Conservation (phyloP, 2,113 vertebrate genomes). For the Rostratula benghalensis region DNA sequence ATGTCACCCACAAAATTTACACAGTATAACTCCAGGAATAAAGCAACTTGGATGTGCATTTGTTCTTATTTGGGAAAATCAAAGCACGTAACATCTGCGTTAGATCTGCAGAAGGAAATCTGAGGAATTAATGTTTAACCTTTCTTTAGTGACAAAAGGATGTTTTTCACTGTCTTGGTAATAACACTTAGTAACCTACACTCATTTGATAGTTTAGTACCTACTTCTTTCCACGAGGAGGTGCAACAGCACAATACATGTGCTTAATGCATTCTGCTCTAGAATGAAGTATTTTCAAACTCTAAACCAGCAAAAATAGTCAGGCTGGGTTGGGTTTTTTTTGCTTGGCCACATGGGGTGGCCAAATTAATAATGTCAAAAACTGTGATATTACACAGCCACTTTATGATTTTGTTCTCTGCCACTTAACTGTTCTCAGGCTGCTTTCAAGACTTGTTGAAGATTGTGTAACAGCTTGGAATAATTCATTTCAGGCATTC, state of each 20-base stretch:
- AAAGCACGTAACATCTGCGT: not conserved
- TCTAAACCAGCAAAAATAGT: not conserved
- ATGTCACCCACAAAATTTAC: not conserved
- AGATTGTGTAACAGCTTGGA: not conserved
- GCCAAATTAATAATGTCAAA: not conserved
- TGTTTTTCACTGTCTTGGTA: not conserved
- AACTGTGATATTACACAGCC: not conserved
- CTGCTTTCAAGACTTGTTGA: not conserved
- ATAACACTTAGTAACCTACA: not conserved
- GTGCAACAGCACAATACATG: not conserved
- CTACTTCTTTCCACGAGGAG: not conserved
- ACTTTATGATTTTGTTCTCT: not conserved
- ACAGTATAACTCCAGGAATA: not conserved
- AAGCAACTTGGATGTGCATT: not conserved
- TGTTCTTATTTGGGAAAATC: not conserved
- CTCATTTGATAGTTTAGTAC: not conserved
- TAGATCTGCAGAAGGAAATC: not conserved
- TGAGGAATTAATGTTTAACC: not conserved
- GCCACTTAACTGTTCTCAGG: not conserved
- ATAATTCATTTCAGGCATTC: not conserved
- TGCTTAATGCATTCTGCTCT: not conserved
- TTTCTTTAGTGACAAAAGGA: not conserved
- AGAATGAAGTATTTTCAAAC: not conserved
- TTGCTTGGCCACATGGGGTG: not conserved
- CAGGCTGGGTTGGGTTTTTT: not conserved